Evolutionary conservation across 2,888 invertebrate genomes (phyloP), one percentile per base, ranked within the genome.

Genomic region (Drosophila subquinaria): DNA sequence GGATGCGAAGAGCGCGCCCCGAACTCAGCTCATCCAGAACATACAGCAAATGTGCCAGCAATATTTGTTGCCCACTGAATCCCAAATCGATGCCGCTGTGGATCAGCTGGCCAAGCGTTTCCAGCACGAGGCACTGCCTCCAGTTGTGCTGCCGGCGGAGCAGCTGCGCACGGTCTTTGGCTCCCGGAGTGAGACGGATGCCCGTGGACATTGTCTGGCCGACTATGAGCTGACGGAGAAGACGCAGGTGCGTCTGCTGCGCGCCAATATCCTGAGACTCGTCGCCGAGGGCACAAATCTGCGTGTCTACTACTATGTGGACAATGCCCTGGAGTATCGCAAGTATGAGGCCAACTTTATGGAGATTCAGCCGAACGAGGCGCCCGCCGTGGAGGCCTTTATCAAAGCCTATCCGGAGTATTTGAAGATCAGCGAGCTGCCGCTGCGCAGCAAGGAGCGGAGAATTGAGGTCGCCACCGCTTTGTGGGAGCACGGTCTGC

Each of bases 71-170:
- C 83, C 83, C 5, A 43, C 13, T 0, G 70, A 40, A 0, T 92
- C 95, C 2, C 95, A 96, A 40, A 93, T 96, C 15, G 93, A 99
- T 92, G 94, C 95, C 40, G 97, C 97, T 15, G 97, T 96, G 2
- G 99, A 99, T 93, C 95, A 96, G 92, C 94, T 98, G 94, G 97
- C 96, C 2, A 96, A 96, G 86, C 95, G 95, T 78, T 97, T 96
- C 89, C 96, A 98, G 90, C 96, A 96, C 87, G 97, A 97, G 92
- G 96, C 97, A 4, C 93, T 99, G 61, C 99, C 99, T 0, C 99
- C 99, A 0, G 94, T 95, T 35, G 92, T 97, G 2, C 94, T 94
- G 30, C 93, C 94, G 76, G 93, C 93, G 15, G 98, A 98, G 92
- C 94, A 94, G 72, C 90, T 93, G 3, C 94, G 95, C 59, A 96